These are phyloP conservation scores for Andrena chrysosceles DNA, from an alignment of 2,888 invertebrate genomes.

Conservation along the genomic window DNA sequence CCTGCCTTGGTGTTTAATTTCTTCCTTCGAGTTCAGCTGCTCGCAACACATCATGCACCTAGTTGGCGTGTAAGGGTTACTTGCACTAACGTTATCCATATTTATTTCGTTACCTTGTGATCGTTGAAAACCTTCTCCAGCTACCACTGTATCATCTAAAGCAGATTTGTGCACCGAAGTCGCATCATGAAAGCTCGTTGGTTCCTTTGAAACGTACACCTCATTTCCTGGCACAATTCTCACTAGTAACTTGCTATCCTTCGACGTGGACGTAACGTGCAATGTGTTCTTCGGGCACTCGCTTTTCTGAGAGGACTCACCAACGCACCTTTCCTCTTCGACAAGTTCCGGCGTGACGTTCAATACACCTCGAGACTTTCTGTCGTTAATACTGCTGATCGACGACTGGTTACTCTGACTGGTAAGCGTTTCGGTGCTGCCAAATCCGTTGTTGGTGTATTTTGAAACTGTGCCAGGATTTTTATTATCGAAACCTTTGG, in stretches of 20 bases:
- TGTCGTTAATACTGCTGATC: constrained; percentile 77
- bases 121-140: not conserved
- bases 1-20: not conserved
- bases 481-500: constrained; percentile 1
- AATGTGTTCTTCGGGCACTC: not conserved
- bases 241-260: constrained; percentile 43
- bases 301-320: not conserved
- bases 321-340: constrained; percentile 23
- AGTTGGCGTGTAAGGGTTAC: not conserved
- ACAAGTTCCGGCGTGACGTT: constrained; percentile 75
- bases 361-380: constrained; percentile 76
- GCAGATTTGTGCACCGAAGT: not conserved
- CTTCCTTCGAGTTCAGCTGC: not conserved
- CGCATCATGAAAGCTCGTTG: not conserved
- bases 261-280: not conserved
- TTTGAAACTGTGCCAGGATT: constrained; percentile 26
- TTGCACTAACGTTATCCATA: not conserved
- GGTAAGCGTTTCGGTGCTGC: constrained; percentile 82
- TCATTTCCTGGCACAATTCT: constrained; percentile 49
- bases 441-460: constrained; percentile 73
- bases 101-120: not conserved
- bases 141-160: no score
- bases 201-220: constrained; percentile 8
- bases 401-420: constrained; percentile 83
- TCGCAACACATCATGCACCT: not conserved